phyloP scores from a whole-genome alignment of 2,797 vertebrate genomes.

The Gephyroberyx darwinii region DNA sequence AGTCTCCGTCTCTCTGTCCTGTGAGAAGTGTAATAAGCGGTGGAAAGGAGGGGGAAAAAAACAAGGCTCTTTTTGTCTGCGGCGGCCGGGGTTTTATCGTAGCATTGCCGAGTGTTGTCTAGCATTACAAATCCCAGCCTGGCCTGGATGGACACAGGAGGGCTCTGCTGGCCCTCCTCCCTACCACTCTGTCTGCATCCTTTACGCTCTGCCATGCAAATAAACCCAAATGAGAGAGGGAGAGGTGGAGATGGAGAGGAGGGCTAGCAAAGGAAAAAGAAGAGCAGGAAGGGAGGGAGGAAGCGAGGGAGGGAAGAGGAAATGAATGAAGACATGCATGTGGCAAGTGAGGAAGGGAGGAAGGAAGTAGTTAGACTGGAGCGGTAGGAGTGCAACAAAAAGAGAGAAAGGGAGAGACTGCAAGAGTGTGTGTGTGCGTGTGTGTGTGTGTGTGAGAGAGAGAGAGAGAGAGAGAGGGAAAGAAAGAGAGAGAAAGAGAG shows the following conservation, averaged over 20 bases:
- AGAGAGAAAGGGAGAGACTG: conserved; percentile 13
- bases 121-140: conserved; percentile 79
- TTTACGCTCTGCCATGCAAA: conserved; percentile 73
- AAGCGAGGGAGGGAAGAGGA: conserved; percentile 41
- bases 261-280: conserved; percentile 26
- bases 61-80: conserved; percentile 76
- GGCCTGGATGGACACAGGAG: conserved; percentile 74
- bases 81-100: conserved; percentile 69
- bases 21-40: conserved; percentile 58
- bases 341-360: conserved; percentile 39
- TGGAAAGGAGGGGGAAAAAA: conserved; percentile 41
- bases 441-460: conserved; percentile 51
- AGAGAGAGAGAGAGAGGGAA: conserved; percentile 11
- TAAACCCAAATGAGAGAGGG: conserved; percentile 64
- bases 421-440: neutral
- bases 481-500: conserved; percentile 40
- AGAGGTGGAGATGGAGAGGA: conserved; percentile 40
- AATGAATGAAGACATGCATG: conserved; percentile 54
- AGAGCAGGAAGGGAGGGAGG: conserved; percentile 33
- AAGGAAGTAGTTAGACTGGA: conserved; percentile 60
- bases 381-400: conserved; percentile 55
- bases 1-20: conserved; percentile 47
- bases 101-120: conserved; percentile 75
- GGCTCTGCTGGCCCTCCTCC: conserved; percentile 70
- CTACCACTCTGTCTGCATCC: conserved; percentile 63